phyloP scores from a whole-genome alignment of 2,888 invertebrate genomes.

The Trachelus tabidus region DNA sequence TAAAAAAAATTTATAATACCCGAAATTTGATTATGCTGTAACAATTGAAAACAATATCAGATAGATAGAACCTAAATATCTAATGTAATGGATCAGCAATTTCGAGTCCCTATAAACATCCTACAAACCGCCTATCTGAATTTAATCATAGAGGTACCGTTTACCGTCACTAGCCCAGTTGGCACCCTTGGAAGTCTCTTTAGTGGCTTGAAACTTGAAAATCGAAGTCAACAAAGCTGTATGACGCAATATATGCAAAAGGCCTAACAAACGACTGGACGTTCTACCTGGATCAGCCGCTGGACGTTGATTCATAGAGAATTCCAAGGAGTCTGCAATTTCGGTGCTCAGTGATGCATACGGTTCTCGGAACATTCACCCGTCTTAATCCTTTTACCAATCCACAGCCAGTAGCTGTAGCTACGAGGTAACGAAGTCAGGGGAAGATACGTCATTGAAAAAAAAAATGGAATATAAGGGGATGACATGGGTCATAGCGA shows the following conservation, averaged over 20 bases:
- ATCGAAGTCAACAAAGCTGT: not conserved
- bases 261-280: not conserved
- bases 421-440: no score
- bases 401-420: not conserved
- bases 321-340: not conserved
- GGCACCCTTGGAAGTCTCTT: not conserved
- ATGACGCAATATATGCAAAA: not conserved
- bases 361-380: not conserved
- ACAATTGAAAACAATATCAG: not conserved
- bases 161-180: not conserved
- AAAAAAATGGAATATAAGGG: no score
- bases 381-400: not conserved
- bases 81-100: not conserved
- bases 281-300: not conserved
- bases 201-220: not conserved
- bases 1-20: not conserved
- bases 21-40: not conserved
- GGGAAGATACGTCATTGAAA: no score
- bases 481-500: no score
- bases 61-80: not conserved
- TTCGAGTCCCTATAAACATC: not conserved
- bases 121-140: not conserved
- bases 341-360: not conserved
- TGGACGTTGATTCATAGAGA: not conserved
- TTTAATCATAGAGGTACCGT: not conserved